Conservation (phyloP, 2,113 vertebrate species). For the Chlamydotis undulata region DNA sequence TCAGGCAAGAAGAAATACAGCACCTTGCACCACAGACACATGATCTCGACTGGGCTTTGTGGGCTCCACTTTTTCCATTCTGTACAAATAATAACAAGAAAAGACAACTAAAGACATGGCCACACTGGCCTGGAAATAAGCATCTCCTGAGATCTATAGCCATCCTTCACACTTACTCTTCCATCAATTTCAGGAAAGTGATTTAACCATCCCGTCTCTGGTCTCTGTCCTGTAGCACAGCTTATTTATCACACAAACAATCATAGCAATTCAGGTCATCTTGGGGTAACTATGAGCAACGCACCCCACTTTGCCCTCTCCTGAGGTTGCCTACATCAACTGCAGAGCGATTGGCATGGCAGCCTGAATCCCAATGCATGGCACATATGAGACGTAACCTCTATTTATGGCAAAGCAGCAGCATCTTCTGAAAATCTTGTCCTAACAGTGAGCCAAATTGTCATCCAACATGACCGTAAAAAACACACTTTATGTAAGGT, state of each 20-base stretch:
- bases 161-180: neutral
- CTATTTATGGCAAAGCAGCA: neutral
- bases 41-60: neutral
- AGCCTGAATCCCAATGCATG: accelerated
- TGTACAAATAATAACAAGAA: neutral
- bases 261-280: neutral
- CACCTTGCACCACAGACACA: neutral
- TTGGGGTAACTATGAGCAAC: neutral
- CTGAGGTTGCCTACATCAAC: neutral
- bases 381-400: neutral
- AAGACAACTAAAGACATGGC: neutral
- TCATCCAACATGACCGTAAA: neutral
- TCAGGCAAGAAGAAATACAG: neutral
- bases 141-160: neutral
- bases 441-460: neutral
- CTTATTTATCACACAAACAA: neutral
- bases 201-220: neutral
- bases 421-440: neutral
- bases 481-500: too few species aligned
- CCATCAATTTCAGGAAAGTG: neutral
- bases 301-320: neutral
- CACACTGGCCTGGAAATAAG: neutral
- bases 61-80: neutral
- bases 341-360: accelerated
- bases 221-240: neutral